A percentile compares a stretch with the other conserved stretches of the same genome.
phyloP scores from a whole-genome alignment of 2,888 invertebrate species.

The Clepsis dumicolana region DNA sequence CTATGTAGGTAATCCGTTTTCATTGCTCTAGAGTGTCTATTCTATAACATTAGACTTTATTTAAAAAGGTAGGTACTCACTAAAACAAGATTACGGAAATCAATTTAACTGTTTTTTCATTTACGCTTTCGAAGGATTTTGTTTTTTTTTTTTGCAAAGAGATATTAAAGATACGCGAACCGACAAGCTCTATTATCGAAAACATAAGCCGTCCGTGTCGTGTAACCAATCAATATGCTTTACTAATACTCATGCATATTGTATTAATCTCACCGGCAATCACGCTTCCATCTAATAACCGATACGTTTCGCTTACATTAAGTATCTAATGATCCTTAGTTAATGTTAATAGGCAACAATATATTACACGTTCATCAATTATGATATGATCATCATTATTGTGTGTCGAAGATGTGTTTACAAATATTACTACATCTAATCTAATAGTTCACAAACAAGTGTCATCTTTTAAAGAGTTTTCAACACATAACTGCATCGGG shows the following conservation, averaged over 20 bases:
- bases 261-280: conserved; percentile 35
- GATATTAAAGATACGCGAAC: not conserved
- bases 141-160: too few relatives aligned
- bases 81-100: too few relatives aligned
- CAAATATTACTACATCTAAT: not conserved
- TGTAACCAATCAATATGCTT: conserved; percentile 12
- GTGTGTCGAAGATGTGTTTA: not conserved
- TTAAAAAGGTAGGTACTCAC: too few relatives aligned
- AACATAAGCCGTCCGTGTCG: not conserved
- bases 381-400: not conserved
- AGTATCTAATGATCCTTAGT: conserved; percentile 2
- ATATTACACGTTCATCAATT: not conserved
- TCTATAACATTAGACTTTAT: too few relatives aligned
- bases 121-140: too few relatives aligned
- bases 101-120: too few relatives aligned
- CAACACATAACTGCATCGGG: too few relatives aligned
- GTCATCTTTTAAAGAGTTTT: too few relatives aligned
- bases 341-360: not conserved
- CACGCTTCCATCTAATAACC: conserved; percentile 26
- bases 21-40: too few relatives aligned
- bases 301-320: conserved; percentile 21
- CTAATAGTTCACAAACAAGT: too few relatives aligned
- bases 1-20: too few relatives aligned
- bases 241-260: conserved; percentile 19
- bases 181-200: not conserved